A percentile compares a stretch with the other conserved stretches of the same genome.
Conservation (phyloP, 1,140 invertebrate species). For the Pteromalus puparum region DNA sequence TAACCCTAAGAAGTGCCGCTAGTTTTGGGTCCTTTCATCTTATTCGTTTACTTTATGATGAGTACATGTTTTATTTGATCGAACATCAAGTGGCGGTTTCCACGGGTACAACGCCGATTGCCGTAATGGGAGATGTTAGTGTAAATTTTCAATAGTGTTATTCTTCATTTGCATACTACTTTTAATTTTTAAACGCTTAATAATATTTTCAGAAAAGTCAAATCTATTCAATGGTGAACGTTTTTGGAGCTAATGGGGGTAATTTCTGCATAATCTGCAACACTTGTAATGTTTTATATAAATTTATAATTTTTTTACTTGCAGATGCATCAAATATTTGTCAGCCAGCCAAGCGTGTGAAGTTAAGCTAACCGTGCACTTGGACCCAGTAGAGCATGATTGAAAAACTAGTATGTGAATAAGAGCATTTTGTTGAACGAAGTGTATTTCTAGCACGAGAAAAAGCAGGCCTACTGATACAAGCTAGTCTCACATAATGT, state of each 20-base stretch:
- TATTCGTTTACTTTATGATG: constrained; percentile 97
- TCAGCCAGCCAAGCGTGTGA: constrained; percentile 73
- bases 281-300: background rate
- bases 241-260: constrained; percentile 72
- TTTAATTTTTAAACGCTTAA: background rate
- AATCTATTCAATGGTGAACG: constrained; percentile 68
- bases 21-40: constrained; percentile 99
- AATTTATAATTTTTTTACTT: constrained; percentile 51
- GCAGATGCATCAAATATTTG: constrained; percentile 67
- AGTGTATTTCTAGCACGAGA: constrained; percentile 58
- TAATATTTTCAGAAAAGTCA: constrained; percentile 69
- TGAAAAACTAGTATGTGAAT: constrained; percentile 57
- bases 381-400: constrained; percentile 64
- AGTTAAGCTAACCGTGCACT: constrained; percentile 74
- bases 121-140: constrained; percentile 91
- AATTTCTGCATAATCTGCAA: constrained; percentile 37
- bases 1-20: constrained; percentile 95
- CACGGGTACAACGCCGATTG: constrained; percentile 93
- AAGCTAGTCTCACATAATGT: constrained; percentile 63
- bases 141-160: constrained; percentile 37
- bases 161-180: background rate
- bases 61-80: constrained; percentile 99
- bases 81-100: constrained; percentile 97
- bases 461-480: constrained; percentile 68
- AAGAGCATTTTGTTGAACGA: constrained; percentile 47